phyloP scores from a whole-genome alignment of 92 coral and sea anemone genomes.

The Zoanthus solanderi region DNA sequence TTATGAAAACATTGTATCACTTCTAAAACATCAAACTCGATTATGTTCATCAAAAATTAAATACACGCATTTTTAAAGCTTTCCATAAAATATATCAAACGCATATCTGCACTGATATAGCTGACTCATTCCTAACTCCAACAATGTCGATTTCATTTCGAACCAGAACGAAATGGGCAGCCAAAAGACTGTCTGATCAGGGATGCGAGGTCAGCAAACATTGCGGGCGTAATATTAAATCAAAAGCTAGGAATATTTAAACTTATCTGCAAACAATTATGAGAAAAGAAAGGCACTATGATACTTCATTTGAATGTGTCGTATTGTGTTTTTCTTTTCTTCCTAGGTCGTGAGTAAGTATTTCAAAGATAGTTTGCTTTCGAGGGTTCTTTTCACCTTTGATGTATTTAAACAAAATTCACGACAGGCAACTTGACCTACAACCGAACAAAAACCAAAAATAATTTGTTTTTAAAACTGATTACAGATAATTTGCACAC shows the following conservation, averaged over 20 bases:
- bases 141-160: not conserved
- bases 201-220: not conserved
- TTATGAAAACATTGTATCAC: not conserved
- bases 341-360: not conserved
- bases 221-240: not conserved
- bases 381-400: constrained; percentile 8
- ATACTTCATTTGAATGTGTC: not conserved
- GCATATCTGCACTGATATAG: not conserved
- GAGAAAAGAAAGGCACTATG: not conserved
- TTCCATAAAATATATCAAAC: not conserved
- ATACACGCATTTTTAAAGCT: not conserved
- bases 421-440: not conserved
- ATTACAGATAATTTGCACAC: not conserved
- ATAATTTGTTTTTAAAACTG: not conserved
- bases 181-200: not conserved
- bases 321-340: not conserved
- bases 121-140: not conserved
- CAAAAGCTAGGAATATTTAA: not conserved
- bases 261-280: not conserved
- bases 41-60: constrained; percentile 33
- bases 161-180: not conserved
- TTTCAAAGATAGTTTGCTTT: not conserved
- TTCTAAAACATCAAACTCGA: not conserved
- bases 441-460: not conserved
- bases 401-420: not conserved